Evolutionary conservation across 2,888 invertebrate genomes (phyloP).

Genomic region (Caenorhabditis sp.): DNA sequence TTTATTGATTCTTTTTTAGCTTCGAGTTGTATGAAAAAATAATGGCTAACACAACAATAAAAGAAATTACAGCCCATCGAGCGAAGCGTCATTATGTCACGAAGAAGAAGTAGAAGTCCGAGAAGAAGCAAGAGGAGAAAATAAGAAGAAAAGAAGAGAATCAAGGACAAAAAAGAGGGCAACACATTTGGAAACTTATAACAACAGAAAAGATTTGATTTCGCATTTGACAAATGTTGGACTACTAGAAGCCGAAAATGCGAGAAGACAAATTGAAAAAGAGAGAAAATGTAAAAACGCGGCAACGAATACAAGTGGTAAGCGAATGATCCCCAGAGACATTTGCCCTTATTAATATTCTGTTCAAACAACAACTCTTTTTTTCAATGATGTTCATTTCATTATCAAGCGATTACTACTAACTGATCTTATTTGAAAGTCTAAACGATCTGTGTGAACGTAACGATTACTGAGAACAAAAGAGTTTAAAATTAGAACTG

Average conservation of each 20-base stretch:
- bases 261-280: constrained; percentile 3
- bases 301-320: constrained; percentile 3
- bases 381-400: constrained; percentile 10
- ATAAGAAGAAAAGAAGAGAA: not conserved
- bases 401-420: constrained; percentile 10
- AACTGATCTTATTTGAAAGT: constrained; percentile 22
- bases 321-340: not conserved
- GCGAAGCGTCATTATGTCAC: constrained; percentile 14
- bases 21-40: not conserved
- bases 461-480: not conserved
- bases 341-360: not conserved
- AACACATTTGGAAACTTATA: not conserved
- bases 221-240: constrained; percentile 4
- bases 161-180: not conserved
- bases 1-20: not conserved
- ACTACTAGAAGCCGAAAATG: not conserved
- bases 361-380: not conserved
- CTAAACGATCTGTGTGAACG: not conserved
- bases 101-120: constrained; percentile 18
- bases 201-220: not conserved
- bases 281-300: not conserved
- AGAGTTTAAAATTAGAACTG: not conserved
- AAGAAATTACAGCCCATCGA: constrained; percentile 28
- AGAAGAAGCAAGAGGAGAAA: not conserved
- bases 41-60: not conserved